Base-by-base conservation (phyloP, 2,888 invertebrate species). In the Frankliniella fusca region DNA sequence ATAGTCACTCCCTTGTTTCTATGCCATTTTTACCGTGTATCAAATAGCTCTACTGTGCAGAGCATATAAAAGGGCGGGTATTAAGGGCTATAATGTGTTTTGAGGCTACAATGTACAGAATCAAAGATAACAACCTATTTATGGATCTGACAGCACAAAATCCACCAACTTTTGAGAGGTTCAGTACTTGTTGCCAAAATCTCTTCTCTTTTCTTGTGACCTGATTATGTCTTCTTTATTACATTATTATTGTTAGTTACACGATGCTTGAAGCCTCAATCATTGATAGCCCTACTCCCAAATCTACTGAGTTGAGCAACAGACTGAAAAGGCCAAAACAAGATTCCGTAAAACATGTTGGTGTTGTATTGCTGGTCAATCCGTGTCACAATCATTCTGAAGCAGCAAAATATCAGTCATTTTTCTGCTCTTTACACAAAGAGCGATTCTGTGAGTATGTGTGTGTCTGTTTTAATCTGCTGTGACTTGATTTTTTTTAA, bases 241-340 rank as follows among this genome's bases (percentile, higher is more conserved):
- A 38, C 38, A 38, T 38, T 38, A 38, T 38, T 5, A 38, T 38
- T 3, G 38, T 38, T 5, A 38, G 5, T 5, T 38, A 61, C 7
- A 7, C 18, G 61, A 20, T 61, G 61, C 61, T 61, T 61, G 61
- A 18, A 61, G n/a, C 61, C 61, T 61, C n/a, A 61, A n/a, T 61
- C 61, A 61, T 61, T 61, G 61, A 18, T 20, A 61, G n/a, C 61
- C 10, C 61, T 7, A 8, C 70, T 70, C 10, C 70, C 70, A 70
- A 70, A 70, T 70, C 70, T 23, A 70, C 70, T 70, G 70, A 70
- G 70, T 70, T 70, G 70, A 70, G 70, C 70, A 23, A 70, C 23
- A 70, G 70, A 70, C 70, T 70, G 70, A 70, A n/a, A 70, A 23
- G 70, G 70, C 70, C 70, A 70, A 23, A 23, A 70, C 70, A 61